Evolutionary conservation across 2,888 invertebrate species (phyloP).

Genomic region (Spodoptera littoralis): DNA sequence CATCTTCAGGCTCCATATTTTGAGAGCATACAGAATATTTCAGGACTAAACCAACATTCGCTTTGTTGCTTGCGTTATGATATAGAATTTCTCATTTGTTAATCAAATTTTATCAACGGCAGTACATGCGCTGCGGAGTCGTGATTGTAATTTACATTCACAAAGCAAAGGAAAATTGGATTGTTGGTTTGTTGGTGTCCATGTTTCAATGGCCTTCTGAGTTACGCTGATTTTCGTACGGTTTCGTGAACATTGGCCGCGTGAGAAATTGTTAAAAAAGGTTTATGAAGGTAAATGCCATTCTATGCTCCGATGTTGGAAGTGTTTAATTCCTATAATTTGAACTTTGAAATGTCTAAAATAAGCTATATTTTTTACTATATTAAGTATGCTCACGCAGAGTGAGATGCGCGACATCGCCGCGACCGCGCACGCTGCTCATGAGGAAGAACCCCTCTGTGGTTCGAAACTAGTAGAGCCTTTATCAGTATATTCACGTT

Average conservation of each 20-base stretch:
- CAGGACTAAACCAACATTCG: slow-evolving; percentile 23
- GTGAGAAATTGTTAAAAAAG: too few species aligned
- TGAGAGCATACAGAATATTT: not conserved
- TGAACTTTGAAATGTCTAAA: too few species aligned
- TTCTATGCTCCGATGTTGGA: too few species aligned
- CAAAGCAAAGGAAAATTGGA: slow-evolving; percentile 72
- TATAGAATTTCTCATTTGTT: slow-evolving; percentile 52
- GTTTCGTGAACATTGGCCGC: not conserved
- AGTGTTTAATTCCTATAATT: too few species aligned
- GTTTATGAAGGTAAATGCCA: too few species aligned
- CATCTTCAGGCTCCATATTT: slow-evolving; percentile 2
- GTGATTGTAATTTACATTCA: slow-evolving; percentile 70
- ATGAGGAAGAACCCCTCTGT: too few species aligned
- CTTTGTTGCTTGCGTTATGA: slow-evolving; percentile 40
- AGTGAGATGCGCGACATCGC: too few species aligned
- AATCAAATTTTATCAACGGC: slow-evolving; percentile 58
- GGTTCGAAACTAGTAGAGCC: too few species aligned
- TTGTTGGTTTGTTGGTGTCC: slow-evolving; percentile 58
- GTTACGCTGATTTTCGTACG: slow-evolving; percentile 13
- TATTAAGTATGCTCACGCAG: too few species aligned
- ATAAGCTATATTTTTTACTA: too few species aligned
- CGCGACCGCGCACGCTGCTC: too few species aligned
- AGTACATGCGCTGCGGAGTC: slow-evolving; percentile 41
- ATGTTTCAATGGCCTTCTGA: slow-evolving; percentile 43
- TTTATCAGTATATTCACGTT: too few species aligned